Percentiles rank a stretch among this genome's conserved stretches.
Evolutionary conservation across 2,113 vertebrate species (phyloP).

Genomic region (Apaloderma vittatum): DNA sequence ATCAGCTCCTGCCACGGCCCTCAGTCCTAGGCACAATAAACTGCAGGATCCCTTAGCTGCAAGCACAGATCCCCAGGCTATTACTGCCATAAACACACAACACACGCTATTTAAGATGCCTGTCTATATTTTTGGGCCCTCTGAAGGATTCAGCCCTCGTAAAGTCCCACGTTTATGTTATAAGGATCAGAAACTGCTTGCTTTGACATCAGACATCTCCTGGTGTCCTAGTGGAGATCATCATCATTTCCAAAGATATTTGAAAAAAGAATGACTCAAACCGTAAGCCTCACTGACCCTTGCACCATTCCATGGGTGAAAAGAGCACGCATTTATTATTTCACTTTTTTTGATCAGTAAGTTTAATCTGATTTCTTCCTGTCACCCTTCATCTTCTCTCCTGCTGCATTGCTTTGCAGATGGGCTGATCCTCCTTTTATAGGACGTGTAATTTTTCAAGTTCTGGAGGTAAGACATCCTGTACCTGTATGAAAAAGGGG

Average conservation of each 20-base stretch:
- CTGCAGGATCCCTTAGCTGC: neutral
- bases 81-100: neutral
- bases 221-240: neutral
- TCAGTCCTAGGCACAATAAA: neutral
- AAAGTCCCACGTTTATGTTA: neutral
- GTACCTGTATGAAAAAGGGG: neutral
- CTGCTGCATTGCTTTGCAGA: neutral
- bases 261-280: neutral
- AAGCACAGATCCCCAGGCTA: neutral
- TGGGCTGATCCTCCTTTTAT: neutral
- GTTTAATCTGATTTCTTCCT: neutral
- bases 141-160: neutral
- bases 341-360: neutral
- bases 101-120: neutral
- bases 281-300: neutral
- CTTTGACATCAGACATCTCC: neutral
- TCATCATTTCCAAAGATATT: neutral
- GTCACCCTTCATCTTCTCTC: neutral
- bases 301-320: neutral
- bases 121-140: neutral
- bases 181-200: neutral
- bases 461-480: neutral
- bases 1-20: neutral
- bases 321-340: neutral
- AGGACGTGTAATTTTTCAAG: neutral